These are phyloP conservation scores for Cepphus grylle DNA, from an alignment of 2,113 vertebrate species.

Conservation along the genomic window DNA sequence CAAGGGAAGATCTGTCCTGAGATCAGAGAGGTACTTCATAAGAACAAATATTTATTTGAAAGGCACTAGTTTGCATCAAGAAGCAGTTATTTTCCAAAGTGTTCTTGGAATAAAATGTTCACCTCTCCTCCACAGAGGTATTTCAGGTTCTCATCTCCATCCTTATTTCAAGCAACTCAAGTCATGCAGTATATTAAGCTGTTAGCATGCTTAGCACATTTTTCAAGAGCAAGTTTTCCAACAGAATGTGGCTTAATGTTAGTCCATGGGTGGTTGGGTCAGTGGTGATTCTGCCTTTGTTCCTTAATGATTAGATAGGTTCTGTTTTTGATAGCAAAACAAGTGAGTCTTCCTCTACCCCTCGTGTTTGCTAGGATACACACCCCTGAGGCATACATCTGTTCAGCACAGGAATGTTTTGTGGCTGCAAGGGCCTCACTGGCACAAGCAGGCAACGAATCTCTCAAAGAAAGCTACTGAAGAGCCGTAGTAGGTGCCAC, in stretches of 20 bases:
- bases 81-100: not conserved
- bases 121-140: not conserved
- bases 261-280: not conserved
- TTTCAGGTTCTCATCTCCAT: not conserved
- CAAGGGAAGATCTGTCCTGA: not conserved
- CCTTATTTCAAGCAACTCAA: not conserved
- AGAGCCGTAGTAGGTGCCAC: not conserved
- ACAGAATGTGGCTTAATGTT: not conserved
- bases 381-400: not conserved
- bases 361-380: not conserved
- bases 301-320: not conserved
- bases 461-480: not conserved
- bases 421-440: not conserved
- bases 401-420: not conserved
- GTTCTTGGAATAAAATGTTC: not conserved
- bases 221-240: not conserved
- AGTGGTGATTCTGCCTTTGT: not conserved
- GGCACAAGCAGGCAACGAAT: not conserved
- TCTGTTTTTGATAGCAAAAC: not conserved
- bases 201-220: not conserved
- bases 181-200: not conserved
- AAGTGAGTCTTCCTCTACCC: not conserved
- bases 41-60: not conserved
- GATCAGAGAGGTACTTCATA: not conserved
- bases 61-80: not conserved